Conservation (phyloP, 2,888 invertebrate species). For the Drosophila leonis region DNA sequence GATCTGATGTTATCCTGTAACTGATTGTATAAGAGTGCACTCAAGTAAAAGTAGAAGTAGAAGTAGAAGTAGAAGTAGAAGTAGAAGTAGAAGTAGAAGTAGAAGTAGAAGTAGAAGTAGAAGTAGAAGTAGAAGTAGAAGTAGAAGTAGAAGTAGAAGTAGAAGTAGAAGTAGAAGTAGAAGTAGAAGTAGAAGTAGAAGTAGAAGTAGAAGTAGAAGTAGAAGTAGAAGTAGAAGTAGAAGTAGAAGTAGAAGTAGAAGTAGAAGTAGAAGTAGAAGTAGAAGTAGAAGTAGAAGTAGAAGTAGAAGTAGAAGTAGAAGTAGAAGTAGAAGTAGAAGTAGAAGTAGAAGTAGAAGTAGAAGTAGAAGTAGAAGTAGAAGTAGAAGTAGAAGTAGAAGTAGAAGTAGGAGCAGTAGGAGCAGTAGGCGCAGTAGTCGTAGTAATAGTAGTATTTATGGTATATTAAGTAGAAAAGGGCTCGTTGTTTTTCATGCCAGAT, state of each 20-base stretch:
- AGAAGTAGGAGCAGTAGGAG: neutral
- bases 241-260: neutral
- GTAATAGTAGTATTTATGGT: neutral
- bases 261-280: neutral
- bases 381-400: neutral
- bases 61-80: neutral
- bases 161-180: neutral
- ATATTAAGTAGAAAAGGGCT: neutral
- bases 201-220: neutral
- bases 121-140: neutral
- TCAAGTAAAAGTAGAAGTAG: neutral
- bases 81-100: constrained; percentile 2
- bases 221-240: neutral
- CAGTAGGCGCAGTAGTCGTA: neutral
- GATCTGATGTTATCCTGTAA: constrained; percentile 5
- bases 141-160: constrained; percentile 4
- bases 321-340: neutral
- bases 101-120: constrained; percentile 1
- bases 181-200: neutral
- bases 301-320: neutral
- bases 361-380: neutral
- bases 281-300: constrained; percentile 1
- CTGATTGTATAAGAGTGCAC: neutral
- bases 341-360: neutral
- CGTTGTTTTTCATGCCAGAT: neutral